These are phyloP conservation scores for Masnerella sp. DNA, from an alignment of 2,888 invertebrate genomes.

Conservation along the genomic window DNA sequence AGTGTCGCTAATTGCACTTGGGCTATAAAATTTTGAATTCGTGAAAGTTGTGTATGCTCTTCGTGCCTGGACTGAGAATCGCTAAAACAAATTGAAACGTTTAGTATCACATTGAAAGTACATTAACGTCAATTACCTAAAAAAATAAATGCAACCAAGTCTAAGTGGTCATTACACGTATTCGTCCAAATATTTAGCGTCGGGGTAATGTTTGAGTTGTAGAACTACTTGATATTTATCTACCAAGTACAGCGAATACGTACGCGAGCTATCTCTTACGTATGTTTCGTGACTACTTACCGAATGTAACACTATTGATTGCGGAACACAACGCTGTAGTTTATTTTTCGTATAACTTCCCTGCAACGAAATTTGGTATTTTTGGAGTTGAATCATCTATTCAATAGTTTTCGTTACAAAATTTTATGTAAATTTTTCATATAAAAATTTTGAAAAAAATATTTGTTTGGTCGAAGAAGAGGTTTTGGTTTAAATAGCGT, in stretches of 20 bases:
- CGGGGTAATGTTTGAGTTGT: conserved; percentile 31
- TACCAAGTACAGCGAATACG: conserved; percentile 6
- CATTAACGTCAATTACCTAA: conserved; percentile 26
- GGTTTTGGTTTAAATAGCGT: too few species aligned
- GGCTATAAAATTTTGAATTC: too few species aligned
- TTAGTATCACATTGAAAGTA: conserved; percentile 7
- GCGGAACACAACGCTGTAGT: background rate
- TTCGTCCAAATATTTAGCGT: conserved; percentile 34
- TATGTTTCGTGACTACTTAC: conserved; percentile 9
- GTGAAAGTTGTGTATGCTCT: too few species aligned
- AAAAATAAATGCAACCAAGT: conserved; percentile 23
- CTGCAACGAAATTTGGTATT: too few species aligned
- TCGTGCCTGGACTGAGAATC: too few species aligned
- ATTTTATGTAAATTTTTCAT: too few species aligned
- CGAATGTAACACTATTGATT: conserved; percentile 9
- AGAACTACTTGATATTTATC: conserved; percentile 39
- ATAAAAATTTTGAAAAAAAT: too few species aligned
- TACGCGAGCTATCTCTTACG: conserved; percentile 6
- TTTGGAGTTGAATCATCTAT: too few species aligned
- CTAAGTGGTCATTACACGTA: conserved; percentile 30
- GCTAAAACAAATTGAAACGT: background rate
- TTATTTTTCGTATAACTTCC: too few species aligned
- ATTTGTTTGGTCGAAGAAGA: too few species aligned
- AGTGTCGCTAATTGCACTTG: too few species aligned
- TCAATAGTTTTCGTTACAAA: too few species aligned